phyloP scores from a whole-genome alignment of 1,140 invertebrate genomes.

The Oppia nitens region DNA sequence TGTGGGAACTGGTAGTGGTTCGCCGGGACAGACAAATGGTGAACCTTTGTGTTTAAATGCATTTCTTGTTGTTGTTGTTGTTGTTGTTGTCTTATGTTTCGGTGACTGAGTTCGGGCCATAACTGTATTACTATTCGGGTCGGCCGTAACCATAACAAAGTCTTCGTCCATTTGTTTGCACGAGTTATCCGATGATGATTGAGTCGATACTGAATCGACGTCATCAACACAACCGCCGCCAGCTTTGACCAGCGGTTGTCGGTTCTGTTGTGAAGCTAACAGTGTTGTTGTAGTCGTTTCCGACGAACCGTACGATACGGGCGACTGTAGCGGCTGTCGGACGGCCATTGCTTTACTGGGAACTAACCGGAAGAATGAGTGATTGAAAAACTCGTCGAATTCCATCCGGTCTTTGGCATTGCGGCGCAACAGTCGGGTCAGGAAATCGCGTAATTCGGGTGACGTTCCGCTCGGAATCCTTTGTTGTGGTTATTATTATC shows the following conservation, averaged over 20 bases:
- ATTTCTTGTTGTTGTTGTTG: neutral
- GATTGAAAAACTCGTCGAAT: constrained; percentile 85
- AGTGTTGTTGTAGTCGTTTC: no score
- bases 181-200: neutral
- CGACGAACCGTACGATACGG: neutral
- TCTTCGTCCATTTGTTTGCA: constrained; percentile 51
- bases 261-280: no score
- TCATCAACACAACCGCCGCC: no score
- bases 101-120: neutral
- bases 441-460: constrained; percentile 62
- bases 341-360: neutral
- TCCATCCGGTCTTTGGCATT: constrained; percentile 88
- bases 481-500: no score
- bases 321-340: neutral
- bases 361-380: constrained; percentile 53
- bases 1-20: constrained; percentile 20
- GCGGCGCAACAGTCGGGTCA: constrained; percentile 59
- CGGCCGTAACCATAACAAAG: constrained; percentile 62
- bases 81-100: no score
- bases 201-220: neutral
- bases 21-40: constrained; percentile 8
- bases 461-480: constrained; percentile 87
- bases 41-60: neutral
- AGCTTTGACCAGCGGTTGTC: no score
- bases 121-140: constrained; percentile 10